Evolutionary conservation across 2,113 vertebrate genomes (phyloP), one percentile per base, ranked within the genome.

Genomic region (Suncus etruscus): DNA sequence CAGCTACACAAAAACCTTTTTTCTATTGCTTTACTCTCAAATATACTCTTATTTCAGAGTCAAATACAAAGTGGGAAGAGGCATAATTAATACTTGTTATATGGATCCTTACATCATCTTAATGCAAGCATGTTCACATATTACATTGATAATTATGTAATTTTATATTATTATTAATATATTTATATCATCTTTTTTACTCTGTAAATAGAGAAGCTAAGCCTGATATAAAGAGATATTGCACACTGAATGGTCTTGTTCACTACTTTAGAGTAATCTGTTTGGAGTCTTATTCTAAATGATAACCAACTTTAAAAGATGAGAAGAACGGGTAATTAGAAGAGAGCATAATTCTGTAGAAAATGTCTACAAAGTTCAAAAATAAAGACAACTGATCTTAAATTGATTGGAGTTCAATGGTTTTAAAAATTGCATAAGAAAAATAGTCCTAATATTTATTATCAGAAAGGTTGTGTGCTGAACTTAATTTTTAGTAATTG

Each of bases 71-170:
- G 8, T 32, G 50, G 24, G 47, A 65, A 61, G 16, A 16, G 58
- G 16, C 3, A 72, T 89, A 86, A 91, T 87, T 48, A 69, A 83
- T 89, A 87, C 66, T 89, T 45, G 74, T 86, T 77, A 69, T 68
- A 11, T 31, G 6, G 18, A 70, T 63, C 27, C n/a, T 68, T 27
- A 32, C 4, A 11, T 84, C n/a, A 58, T 61, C 5, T 11, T 12
- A 87, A 68, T 58, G 11, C 20, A 90, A 77, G n/a, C 88, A 29
- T 74, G 12, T 92, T 90, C n/a, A 83, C 88, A 90, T 61, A 66
- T 29, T 88, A 16, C 39, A 83, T 78, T 74, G 91, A 93, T 83
- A 85, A 15, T n/a, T 76, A 77, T 82, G 8, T 48, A 91, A 89
- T 89, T 77, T 81, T 73, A 11, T 79, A 39, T 79, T 24, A 92